These are phyloP conservation scores for Chaenogobius annularis DNA, from an alignment of 2,113 vertebrate species.

Conservation along the genomic window DNA sequence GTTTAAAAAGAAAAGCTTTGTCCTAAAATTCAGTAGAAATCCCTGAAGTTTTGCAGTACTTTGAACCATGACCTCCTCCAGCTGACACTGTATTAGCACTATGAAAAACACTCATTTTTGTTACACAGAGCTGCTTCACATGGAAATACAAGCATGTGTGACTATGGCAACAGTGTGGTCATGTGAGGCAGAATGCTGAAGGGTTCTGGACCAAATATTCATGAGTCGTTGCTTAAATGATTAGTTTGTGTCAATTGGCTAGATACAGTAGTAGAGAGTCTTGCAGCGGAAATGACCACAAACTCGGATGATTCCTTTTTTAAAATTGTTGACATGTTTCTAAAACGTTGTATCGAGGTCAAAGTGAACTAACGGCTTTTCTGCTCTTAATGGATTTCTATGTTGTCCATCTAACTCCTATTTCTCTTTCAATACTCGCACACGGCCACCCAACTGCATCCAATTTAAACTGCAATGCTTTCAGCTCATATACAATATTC, in stretches of 20 bases:
- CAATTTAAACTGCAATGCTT: conserved; percentile 29
- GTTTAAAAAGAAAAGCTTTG: no score
- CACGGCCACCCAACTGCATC: conserved; percentile 1
- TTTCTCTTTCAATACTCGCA: conserved; percentile 40
- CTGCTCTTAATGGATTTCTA: conserved; percentile 45
- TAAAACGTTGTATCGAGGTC: not conserved
- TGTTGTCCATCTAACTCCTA: conserved; percentile 34
- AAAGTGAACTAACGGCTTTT: conserved; percentile 5
- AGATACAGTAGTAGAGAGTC: no score
- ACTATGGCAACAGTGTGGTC: conserved; percentile 25
- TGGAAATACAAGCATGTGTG: conserved; percentile 35
- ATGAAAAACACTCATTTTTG: not conserved
- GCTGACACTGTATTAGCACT: conserved; percentile 24
- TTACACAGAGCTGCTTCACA: conserved; percentile 1
- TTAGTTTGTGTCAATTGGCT: not conserved
- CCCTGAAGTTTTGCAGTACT: not conserved
- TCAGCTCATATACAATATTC: conserved; percentile 60
- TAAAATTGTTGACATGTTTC: not conserved
- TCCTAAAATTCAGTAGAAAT: not conserved
- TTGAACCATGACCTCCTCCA: conserved; percentile 20
- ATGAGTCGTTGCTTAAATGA: not conserved
- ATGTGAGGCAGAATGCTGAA: conserved; percentile 18
- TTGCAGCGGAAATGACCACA: not conserved
- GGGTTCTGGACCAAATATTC: not conserved
- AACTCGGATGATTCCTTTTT: conserved; percentile 7